Conservation (phyloP, 2,113 vertebrate species). For the Lasiurus borealis region DNA sequence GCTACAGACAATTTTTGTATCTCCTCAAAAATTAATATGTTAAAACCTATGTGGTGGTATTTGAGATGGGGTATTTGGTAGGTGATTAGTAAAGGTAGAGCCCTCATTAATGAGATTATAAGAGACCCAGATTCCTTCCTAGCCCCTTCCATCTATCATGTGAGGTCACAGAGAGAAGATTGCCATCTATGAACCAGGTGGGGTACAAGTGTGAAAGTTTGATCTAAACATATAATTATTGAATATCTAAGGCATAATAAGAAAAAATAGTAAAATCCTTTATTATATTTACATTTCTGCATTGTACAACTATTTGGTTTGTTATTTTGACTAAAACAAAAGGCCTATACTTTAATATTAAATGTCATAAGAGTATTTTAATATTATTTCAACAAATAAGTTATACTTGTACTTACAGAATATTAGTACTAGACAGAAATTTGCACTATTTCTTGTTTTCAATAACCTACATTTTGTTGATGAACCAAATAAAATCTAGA, state of each 20-base stretch:
- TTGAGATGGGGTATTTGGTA: not conserved
- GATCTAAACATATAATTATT: not conserved
- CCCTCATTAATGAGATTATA: not conserved
- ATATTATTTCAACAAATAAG: constrained; percentile 32
- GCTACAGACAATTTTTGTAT: not conserved
- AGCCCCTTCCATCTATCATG: not conserved
- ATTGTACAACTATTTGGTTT: not conserved
- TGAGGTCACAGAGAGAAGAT: not conserved
- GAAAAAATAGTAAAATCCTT: not conserved
- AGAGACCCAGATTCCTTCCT: not conserved
- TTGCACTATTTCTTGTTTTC: not conserved
- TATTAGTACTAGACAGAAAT: not conserved
- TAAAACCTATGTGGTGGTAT: not conserved
- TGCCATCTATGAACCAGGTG: not conserved
- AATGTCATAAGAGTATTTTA: not conserved
- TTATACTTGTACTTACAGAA: constrained; percentile 18
- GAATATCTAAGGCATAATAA: not conserved
- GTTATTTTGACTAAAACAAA: not conserved
- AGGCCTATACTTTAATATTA: not conserved
- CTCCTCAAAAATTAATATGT: not conserved
- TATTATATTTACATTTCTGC: not conserved
- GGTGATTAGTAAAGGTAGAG: not conserved
- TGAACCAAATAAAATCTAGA: not conserved
- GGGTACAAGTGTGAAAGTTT: not conserved
- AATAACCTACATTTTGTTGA: constrained; percentile 3